These are phyloP conservation scores for Tortricodes alternella DNA, from an alignment of 2,888 invertebrate species.

Conservation along the genomic window DNA sequence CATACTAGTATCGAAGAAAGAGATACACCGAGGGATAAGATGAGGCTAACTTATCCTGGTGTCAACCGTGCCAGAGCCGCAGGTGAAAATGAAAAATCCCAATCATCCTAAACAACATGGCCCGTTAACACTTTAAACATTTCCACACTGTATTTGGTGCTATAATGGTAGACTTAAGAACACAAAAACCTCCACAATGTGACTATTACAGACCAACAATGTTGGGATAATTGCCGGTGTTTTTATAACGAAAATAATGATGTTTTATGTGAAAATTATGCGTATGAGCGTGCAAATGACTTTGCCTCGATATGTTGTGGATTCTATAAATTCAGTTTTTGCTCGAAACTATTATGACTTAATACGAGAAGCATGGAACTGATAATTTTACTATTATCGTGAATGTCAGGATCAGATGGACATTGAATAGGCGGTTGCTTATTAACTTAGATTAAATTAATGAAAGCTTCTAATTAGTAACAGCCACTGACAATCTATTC, in stretches of 20 bases:
- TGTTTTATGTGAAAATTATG: slow-evolving; percentile 58
- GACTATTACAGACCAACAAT: slow-evolving; percentile 41
- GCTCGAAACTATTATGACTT: slow-evolving; percentile 38
- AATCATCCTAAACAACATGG: neutral
- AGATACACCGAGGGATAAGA: no score
- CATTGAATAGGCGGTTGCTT: neutral
- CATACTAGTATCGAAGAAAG: no score
- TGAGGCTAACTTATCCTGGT: no score
- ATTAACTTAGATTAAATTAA: slow-evolving; percentile 1
- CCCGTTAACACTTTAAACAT: neutral
- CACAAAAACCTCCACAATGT: slow-evolving; percentile 24
- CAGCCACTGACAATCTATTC: no score
- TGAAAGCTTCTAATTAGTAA: no score
- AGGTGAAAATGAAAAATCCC: neutral
- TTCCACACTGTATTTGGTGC: slow-evolving; percentile 5
- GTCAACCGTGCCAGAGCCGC: no score
- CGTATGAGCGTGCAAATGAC: slow-evolving; percentile 46
- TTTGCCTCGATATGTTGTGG: slow-evolving; percentile 18
- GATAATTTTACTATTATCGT: slow-evolving; percentile 45
- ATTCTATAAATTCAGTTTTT: slow-evolving; percentile 37
- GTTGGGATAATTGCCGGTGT: slow-evolving; percentile 40
- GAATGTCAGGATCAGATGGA: slow-evolving; percentile 38
- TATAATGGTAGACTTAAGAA: slow-evolving; percentile 1
- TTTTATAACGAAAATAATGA: slow-evolving; percentile 49
- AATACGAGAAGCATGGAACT: slow-evolving; percentile 36